These are phyloP conservation scores for Lordiphosa mommai DNA, from an alignment of 1,140 invertebrate genomes.

Conservation along the genomic window DNA sequence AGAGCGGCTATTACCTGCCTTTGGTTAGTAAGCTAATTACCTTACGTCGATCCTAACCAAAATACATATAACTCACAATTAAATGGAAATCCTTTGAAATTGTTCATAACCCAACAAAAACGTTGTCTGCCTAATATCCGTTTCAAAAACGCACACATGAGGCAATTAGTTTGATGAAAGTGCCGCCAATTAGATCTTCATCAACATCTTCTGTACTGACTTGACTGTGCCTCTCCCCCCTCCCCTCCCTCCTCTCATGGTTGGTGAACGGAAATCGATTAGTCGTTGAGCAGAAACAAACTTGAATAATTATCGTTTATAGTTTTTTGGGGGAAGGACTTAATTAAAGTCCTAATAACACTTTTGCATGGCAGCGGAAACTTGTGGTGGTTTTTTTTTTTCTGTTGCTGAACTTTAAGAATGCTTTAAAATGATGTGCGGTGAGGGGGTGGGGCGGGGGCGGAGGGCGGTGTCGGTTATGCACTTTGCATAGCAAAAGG, in stretches of 20 bases:
- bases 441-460: no score
- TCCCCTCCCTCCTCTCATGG: no score
- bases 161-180: slow-evolving; percentile 31
- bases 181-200: slow-evolving; percentile 20
- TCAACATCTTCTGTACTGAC: slow-evolving; percentile 10
- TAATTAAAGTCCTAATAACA: slow-evolving; percentile 63
- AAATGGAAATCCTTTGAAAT: not conserved
- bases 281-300: slow-evolving; percentile 41
- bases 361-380: slow-evolving; percentile 47
- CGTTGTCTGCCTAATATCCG: slow-evolving; percentile 23
- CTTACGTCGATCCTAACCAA: no score
- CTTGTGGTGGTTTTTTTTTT: not conserved
- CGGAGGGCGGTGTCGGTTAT: slow-evolving; percentile 1
- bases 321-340: slow-evolving; percentile 29
- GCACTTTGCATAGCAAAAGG: slow-evolving; percentile 61
- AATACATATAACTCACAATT: not conserved
- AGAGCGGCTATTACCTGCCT: no score
- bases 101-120: not conserved
- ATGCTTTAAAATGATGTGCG: not conserved
- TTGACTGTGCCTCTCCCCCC: not conserved
- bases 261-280: slow-evolving; percentile 57
- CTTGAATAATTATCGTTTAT: slow-evolving; percentile 56
- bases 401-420: not conserved
- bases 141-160: not conserved
- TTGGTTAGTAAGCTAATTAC: no score